phyloP scores from a whole-genome alignment of 2,797 vertebrate genomes.

The Sebastes matsubarae region DNA sequence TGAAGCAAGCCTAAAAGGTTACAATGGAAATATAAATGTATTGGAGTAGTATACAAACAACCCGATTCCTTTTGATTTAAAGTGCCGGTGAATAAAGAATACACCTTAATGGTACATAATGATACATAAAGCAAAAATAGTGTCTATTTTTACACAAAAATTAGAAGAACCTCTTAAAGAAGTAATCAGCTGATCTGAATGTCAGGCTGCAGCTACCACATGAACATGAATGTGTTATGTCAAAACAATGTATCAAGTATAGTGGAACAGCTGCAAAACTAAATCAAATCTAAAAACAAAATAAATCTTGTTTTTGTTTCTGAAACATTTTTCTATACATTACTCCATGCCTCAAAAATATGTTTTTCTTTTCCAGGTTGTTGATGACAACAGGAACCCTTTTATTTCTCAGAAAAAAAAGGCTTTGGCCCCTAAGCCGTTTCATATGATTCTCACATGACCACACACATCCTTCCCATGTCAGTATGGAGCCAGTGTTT shows the following conservation, averaged over 20 bases:
- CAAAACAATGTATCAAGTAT: background rate
- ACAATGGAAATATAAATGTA: background rate
- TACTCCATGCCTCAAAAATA: background rate
- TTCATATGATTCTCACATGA: slow-evolving; percentile 88
- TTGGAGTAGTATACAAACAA: background rate
- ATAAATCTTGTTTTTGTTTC: background rate
- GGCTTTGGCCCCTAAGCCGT: slow-evolving; percentile 76
- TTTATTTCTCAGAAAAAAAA: slow-evolving; percentile 13
- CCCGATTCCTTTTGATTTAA: background rate
- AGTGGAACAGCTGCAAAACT: background rate
- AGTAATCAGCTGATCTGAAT: background rate
- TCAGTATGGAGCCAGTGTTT: slow-evolving; percentile 18
- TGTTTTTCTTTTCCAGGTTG: background rate
- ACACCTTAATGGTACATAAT: background rate
- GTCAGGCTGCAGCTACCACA: background rate
- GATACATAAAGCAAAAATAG: background rate
- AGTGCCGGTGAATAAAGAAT: background rate
- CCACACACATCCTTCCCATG: slow-evolving; percentile 38
- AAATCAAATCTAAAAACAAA: background rate
- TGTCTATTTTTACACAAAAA: background rate
- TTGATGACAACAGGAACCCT: slow-evolving; percentile 10
- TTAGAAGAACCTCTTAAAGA: background rate
- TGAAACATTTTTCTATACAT: background rate
- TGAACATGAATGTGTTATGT: background rate
- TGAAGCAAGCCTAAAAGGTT: background rate